These are phyloP conservation scores for Euschistus heros DNA, from an alignment of 1,140 invertebrate species.

Conservation along the genomic window DNA sequence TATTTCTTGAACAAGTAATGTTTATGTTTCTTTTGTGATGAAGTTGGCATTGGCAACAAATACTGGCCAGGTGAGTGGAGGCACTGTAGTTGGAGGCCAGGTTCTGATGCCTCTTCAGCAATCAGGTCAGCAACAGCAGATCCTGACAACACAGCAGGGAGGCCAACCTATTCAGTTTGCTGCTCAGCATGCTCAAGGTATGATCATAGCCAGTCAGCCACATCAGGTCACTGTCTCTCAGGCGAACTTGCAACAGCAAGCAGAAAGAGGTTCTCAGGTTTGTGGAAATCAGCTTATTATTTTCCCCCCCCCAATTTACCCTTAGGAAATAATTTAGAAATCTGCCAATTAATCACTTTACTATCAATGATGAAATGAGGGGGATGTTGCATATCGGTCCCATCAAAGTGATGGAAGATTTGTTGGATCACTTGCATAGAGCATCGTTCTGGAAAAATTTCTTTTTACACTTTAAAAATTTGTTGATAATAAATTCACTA, in stretches of 20 bases:
- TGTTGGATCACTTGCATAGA: too few species aligned
- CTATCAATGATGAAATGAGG: too few species aligned
- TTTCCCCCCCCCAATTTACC: too few species aligned
- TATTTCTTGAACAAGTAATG: neutral
- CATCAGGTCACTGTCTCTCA: constrained; percentile 6
- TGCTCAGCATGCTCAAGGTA: neutral
- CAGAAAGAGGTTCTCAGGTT: neutral
- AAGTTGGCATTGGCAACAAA: constrained; percentile 1
- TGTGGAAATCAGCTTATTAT: too few species aligned
- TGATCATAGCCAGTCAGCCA: constrained; percentile 6
- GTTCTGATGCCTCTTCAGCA: constrained; percentile 18
- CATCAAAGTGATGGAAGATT: too few species aligned
- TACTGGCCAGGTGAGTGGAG: constrained; percentile 3
- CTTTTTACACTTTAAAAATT: too few species aligned
- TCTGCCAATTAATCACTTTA: too few species aligned
- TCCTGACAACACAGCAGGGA: neutral
- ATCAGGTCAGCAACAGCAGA: constrained; percentile 17
- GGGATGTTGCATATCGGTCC: too few species aligned
- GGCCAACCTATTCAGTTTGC: constrained; percentile 17
- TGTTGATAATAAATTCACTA: too few species aligned
- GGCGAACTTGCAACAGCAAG: neutral
- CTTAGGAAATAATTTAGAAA: too few species aligned
- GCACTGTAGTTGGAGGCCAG: constrained; percentile 10
- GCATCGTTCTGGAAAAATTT: too few species aligned
- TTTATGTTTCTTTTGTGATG: neutral